These are phyloP conservation scores for Lordiphosa clarofinis DNA, from an alignment of 1,140 invertebrate genomes.

Conservation along the genomic window DNA sequence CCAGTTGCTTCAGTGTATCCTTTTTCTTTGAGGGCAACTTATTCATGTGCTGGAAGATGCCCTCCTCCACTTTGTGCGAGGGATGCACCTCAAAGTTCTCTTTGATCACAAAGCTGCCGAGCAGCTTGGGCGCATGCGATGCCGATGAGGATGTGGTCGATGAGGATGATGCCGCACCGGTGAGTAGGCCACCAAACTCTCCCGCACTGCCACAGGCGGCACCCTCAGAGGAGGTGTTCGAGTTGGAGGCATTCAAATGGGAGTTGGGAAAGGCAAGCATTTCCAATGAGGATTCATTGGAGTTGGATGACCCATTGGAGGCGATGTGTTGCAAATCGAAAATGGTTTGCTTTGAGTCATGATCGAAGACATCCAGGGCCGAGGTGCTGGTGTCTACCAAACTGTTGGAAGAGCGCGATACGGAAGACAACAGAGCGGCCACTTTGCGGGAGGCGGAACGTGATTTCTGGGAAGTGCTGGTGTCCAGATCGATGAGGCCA, in stretches of 20 bases:
- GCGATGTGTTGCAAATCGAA: slow-evolving; percentile 73
- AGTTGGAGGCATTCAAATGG: slow-evolving; percentile 76
- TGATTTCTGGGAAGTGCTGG: slow-evolving; percentile 65
- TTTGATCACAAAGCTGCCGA: slow-evolving; percentile 73
- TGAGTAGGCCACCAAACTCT: slow-evolving; percentile 62
- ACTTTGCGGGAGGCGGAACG: slow-evolving; percentile 73
- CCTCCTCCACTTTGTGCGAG: slow-evolving; percentile 78
- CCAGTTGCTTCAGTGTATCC: slow-evolving; percentile 74
- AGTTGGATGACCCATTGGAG: slow-evolving; percentile 68
- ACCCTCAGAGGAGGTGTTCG: slow-evolving; percentile 75
- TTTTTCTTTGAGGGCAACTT: slow-evolving; percentile 77
- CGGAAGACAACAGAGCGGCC: slow-evolving; percentile 70
- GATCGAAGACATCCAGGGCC: slow-evolving; percentile 73
- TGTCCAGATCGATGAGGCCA: slow-evolving; percentile 67
- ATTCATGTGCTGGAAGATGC: slow-evolving; percentile 79
- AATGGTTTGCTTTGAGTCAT: slow-evolving; percentile 76
- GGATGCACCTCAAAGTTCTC: slow-evolving; percentile 78
- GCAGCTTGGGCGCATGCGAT: slow-evolving; percentile 56
- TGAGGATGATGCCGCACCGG: slow-evolving; percentile 51
- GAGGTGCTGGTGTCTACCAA: slow-evolving; percentile 52
- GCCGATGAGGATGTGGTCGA: slow-evolving; percentile 29
- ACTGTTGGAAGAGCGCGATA: slow-evolving; percentile 68
- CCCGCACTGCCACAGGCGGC: slow-evolving; percentile 60
- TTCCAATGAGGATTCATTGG: slow-evolving; percentile 73
- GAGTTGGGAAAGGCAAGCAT: slow-evolving; percentile 70